Conservation (phyloP, 2,797 vertebrate species). For the Hypotaenidia philippensis region DNA sequence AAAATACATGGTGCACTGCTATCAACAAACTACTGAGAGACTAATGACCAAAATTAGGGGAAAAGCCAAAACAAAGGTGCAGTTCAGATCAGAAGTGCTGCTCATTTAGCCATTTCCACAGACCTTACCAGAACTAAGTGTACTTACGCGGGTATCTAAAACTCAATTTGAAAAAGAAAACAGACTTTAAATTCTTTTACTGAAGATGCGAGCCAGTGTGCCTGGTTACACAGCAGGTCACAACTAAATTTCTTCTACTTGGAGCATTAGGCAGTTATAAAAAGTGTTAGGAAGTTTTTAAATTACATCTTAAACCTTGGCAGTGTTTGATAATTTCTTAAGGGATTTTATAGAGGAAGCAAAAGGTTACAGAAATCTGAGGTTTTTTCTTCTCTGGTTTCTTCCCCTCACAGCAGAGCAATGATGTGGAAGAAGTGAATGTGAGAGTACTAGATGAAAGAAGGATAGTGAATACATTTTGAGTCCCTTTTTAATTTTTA, state of each 20-base stretch:
- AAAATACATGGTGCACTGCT: neutral
- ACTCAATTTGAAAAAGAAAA: neutral
- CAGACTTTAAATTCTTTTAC: neutral
- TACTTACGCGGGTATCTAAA: neutral
- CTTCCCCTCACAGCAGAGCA: neutral
- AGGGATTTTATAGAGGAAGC: slow-evolving; percentile 21
- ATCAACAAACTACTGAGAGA: neutral
- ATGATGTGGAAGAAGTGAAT: neutral
- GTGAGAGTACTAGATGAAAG: neutral
- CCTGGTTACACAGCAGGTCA: neutral
- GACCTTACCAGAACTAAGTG: neutral
- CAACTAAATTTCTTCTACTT: neutral
- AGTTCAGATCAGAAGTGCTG: neutral
- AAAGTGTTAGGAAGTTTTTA: neutral
- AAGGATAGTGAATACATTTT: neutral
- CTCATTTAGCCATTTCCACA: neutral
- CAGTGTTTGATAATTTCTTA: slow-evolving; percentile 32
- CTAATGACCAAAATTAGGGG: neutral
- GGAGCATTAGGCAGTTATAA: neutral
- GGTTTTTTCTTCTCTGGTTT: neutral
- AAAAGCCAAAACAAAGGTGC: neutral
- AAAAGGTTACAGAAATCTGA: slow-evolving; percentile 35
- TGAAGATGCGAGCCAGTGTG: neutral
- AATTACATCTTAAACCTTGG: slow-evolving; percentile 20
- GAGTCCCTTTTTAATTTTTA: neutral